Evolutionary conservation across 1,140 invertebrate genomes (phyloP), one percentile per base, ranked within the genome.

Genomic region (Trichogramma pretiosum): DNA sequence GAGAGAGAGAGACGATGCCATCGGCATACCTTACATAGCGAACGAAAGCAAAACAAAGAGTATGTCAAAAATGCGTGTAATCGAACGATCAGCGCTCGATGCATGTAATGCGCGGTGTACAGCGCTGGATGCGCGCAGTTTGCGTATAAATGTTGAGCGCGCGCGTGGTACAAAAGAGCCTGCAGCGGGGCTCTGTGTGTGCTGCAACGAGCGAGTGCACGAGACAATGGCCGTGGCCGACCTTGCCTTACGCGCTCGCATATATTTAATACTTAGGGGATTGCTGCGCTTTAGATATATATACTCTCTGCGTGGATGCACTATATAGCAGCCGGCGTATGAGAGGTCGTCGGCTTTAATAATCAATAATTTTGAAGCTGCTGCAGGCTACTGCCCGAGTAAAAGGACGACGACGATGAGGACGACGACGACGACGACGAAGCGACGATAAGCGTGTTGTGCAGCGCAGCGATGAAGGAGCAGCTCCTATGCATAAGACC

Each of bases 341-440:
- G 24, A 11, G 5, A 5, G 11, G 11, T 28, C 5, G 22, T 52
- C 47, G 53, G 50, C 44, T 64, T 66, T 67, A 66, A 66, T 66
- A 64, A 67, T 67, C 63, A 68, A 68, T 66, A 65, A 64, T 66
- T 68, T 64, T 46, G 21, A 39, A 26, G 28, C 3, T 39, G 36
- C 36, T 40, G 18, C 26, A 32, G 35, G 28, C 26, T 21, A 24
- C 8, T 33, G 24, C 11, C 24, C n/a, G 11, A 28, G 24, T 8
- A 13, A 38, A 30, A 38, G 28, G 3, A 8, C 11, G 22, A 41
- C 18, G n/a, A 44, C 22, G 13, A 24, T 19, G 13, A 11, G n/a
- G n/a, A 35, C 17, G 17, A 5, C 24, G 24, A 28, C 5, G 24
- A 5, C 5, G 5, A 11, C 24, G 24, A 28, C n/a, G n/a, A n/a